These are phyloP conservation scores for Cephalopholis sonnerati DNA, from an alignment of 2,113 vertebrate genomes.

Conservation along the genomic window DNA sequence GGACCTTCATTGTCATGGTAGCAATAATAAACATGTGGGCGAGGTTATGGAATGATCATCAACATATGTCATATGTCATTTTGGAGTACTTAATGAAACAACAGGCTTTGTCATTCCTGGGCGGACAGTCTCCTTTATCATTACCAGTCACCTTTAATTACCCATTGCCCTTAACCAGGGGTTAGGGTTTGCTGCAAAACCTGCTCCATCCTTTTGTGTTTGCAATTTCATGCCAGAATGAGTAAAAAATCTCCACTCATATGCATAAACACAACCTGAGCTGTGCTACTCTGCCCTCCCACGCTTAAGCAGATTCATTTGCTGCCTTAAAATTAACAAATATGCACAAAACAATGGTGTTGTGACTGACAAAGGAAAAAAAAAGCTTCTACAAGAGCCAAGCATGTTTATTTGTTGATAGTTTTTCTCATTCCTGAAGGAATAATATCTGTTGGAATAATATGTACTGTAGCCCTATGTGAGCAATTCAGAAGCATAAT, in stretches of 20 bases:
- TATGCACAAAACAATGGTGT: slow-evolving; percentile 17
- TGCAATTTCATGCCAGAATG: slow-evolving; percentile 35
- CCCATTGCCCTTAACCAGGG: not conserved
- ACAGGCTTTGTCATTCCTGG: not conserved
- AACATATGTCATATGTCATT: not conserved
- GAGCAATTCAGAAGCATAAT: slow-evolving; percentile 41
- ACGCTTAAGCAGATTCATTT: slow-evolving; percentile 41
- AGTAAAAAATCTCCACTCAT: slow-evolving; percentile 30
- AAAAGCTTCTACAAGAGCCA: slow-evolving; percentile 14
- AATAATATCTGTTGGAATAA: slow-evolving; percentile 41
- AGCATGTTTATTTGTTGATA: slow-evolving; percentile 40
- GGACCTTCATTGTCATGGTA: not conserved
- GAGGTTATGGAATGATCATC: not conserved
- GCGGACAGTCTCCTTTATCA: not conserved
- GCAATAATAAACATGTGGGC: not conserved
- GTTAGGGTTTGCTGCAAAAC: slow-evolving; percentile 3
- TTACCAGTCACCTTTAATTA: slow-evolving; percentile 16
- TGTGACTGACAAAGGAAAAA: slow-evolving; percentile 15
- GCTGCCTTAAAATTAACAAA: slow-evolving; percentile 45
- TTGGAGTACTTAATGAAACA: not conserved
- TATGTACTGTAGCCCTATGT: slow-evolving; percentile 18
- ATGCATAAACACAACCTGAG: slow-evolving; percentile 45
- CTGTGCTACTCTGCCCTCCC: slow-evolving; percentile 28
- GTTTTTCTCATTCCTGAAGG: slow-evolving; percentile 18
- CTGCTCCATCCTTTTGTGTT: slow-evolving; percentile 23